Percentiles rank a stretch among this genome's conserved stretches.
These are phyloP conservation scores for Trididemnum miniatum DNA, from an alignment of 23 tunicate species.

Conservation along the genomic window DNA sequence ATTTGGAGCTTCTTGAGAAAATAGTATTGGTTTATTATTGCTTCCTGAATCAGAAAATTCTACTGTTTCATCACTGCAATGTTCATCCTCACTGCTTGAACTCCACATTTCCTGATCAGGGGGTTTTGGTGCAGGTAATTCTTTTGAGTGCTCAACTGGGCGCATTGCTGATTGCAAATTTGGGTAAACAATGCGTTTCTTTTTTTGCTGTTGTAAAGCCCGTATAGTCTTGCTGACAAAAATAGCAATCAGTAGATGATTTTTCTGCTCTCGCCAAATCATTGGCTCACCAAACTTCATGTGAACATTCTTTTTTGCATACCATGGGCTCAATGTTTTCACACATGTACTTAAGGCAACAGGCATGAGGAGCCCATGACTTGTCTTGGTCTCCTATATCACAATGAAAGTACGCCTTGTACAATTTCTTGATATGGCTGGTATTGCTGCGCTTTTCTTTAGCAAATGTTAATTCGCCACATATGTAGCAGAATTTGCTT, in stretches of 20 bases:
- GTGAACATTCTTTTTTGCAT: constrained; percentile 6
- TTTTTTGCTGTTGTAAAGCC: constrained; percentile 10
- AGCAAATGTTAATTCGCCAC: constrained; percentile 22
- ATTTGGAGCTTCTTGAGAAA: constrained; percentile 1
- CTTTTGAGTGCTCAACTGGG: constrained; percentile 13
- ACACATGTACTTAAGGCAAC: constrained; percentile 18
- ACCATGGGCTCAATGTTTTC: constrained; percentile 22
- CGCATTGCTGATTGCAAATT: constrained; percentile 22
- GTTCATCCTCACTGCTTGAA: constrained; percentile 16
- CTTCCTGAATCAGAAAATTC: constrained; percentile 4
- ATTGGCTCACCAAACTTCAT: constrained; percentile 19
- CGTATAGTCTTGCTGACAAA: constrained; percentile 19
- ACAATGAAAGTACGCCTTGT: constrained; percentile 22
- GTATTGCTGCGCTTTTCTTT: constrained; percentile 16
- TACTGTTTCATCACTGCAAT: constrained; percentile 10
- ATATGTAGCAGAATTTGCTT: constrained; percentile 14
- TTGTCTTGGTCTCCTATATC: constrained; percentile 22
- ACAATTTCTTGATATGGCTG: constrained; percentile 12
- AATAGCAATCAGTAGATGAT: constrained; percentile 19
- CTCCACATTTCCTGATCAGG: constrained; percentile 17
- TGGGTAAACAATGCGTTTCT: constrained; percentile 15
- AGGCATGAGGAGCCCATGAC: constrained; percentile 14
- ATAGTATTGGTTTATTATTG: constrained; percentile 16
- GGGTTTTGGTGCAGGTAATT: constrained; percentile 25
- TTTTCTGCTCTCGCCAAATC: constrained; percentile 20